Percentiles rank a stretch among this genome's conserved stretches.
Evolutionary conservation across 2,888 invertebrate genomes (phyloP).

Genomic region (Chrysolina oricalcia): DNA sequence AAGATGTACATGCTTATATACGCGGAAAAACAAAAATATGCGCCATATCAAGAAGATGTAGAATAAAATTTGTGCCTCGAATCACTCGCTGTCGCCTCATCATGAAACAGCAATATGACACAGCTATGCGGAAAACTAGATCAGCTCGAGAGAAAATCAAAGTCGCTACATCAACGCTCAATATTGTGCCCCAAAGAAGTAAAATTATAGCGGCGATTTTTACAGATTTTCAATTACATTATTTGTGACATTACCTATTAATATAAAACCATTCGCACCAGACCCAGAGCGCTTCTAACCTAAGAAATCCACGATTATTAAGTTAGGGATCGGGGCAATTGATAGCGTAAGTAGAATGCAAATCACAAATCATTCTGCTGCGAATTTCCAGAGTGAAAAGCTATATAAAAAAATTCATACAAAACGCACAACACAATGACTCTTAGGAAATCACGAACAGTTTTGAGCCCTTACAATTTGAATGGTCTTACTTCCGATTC

Average conservation of each 20-base stretch:
- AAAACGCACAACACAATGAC: constrained; percentile 46
- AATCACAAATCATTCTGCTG: constrained; percentile 43
- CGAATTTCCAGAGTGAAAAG: constrained; percentile 3
- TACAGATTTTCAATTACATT: constrained; percentile 57
- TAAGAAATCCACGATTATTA: constrained; percentile 44
- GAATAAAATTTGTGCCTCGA: constrained; percentile 57
- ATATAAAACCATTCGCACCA: constrained; percentile 64
- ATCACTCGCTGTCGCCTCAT: constrained; percentile 36
- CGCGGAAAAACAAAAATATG: constrained; percentile 52
- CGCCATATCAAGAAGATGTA: constrained; percentile 55
- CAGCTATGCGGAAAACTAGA: constrained; percentile 48
- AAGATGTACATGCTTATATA: constrained; percentile 51
- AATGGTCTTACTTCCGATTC: constrained; percentile 44
- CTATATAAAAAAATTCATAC: not conserved
- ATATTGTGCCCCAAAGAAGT: constrained; percentile 59
- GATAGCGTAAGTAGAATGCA: constrained; percentile 54
- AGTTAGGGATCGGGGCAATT: constrained; percentile 53
- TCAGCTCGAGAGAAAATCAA: constrained; percentile 46
- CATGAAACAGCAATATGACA: constrained; percentile 36
- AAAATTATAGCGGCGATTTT: constrained; percentile 55
- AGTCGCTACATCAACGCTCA: constrained; percentile 51
- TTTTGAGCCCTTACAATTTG: constrained; percentile 61
- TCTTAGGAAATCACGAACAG: constrained; percentile 56
- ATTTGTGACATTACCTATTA: constrained; percentile 64
- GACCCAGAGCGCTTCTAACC: constrained; percentile 55